Percentiles rank a stretch among this genome's conserved stretches.
phyloP scores from a whole-genome alignment of 2,888 invertebrate genomes.

The Crossocerus cetratus region DNA sequence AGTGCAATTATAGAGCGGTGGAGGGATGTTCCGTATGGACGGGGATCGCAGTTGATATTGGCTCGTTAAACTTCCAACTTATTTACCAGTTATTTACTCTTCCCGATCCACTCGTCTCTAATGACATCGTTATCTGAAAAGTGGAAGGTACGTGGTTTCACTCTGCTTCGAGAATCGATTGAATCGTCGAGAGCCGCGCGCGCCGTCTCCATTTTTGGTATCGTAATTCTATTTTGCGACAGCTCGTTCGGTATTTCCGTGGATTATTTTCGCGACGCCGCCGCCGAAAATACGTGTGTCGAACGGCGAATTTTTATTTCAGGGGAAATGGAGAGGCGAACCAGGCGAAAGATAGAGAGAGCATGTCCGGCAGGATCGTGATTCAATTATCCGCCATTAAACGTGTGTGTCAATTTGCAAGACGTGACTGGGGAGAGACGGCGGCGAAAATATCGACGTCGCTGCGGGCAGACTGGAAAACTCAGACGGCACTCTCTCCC shows the following conservation, averaged over 20 bases:
- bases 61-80: background rate
- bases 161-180: slow-evolving; percentile 4
- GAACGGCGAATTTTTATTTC: slow-evolving; percentile 51
- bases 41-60: background rate
- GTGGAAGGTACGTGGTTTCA: slow-evolving; percentile 19
- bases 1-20: background rate
- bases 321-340: background rate
- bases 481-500: slow-evolving; percentile 28
- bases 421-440: slow-evolving; percentile 44
- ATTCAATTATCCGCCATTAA: slow-evolving; percentile 24
- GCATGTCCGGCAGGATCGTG: slow-evolving; percentile 6
- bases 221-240: slow-evolving; percentile 49
- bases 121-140: slow-evolving; percentile 27
- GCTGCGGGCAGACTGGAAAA: slow-evolving; percentile 36
- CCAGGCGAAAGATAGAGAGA: no score
- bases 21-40: background rate
- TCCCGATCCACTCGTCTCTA: slow-evolving; percentile 19
- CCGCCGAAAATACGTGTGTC: slow-evolving; percentile 49
- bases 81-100: slow-evolving; percentile 13
- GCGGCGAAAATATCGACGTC: slow-evolving; percentile 44
- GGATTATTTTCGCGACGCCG: slow-evolving; percentile 25
- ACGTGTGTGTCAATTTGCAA: slow-evolving; percentile 49
- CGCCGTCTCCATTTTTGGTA: slow-evolving; percentile 47
- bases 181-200: slow-evolving; percentile 4
- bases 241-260: slow-evolving; percentile 48